These are phyloP conservation scores for Agonopterix subpropinquella DNA, from an alignment of 2,888 invertebrate genomes.

Conservation along the genomic window DNA sequence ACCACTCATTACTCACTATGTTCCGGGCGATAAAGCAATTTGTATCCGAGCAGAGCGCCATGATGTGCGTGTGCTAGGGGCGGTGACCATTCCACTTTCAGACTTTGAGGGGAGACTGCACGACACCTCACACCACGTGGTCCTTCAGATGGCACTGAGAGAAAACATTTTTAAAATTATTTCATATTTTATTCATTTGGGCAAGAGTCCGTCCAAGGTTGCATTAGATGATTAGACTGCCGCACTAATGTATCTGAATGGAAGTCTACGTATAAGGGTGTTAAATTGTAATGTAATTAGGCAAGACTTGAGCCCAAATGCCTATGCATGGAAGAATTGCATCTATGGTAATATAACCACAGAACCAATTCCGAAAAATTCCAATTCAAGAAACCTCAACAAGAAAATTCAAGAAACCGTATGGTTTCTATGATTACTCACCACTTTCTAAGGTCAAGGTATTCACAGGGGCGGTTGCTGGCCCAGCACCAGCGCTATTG, in stretches of 20 bases:
- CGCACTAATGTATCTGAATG: too few species aligned
- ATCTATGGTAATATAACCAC: too few species aligned
- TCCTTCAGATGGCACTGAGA: constrained; percentile 83
- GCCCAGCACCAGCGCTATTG: constrained; percentile 90
- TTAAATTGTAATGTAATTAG: background rate
- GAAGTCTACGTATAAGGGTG: background rate
- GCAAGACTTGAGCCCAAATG: too few species aligned
- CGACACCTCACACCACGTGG: constrained; percentile 85
- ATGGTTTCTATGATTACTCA: constrained; percentile 36
- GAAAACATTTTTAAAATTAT: background rate
- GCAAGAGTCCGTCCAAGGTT: too few species aligned
- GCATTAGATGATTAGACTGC: too few species aligned
- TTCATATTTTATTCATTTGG: too few species aligned
- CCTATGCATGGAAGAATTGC: too few species aligned
- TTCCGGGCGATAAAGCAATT: constrained; percentile 85
- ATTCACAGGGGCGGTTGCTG: constrained; percentile 83
- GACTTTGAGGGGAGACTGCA: constrained; percentile 85
- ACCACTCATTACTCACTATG: constrained; percentile 51
- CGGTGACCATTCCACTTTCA: constrained; percentile 87
- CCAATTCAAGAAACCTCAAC: too few species aligned
- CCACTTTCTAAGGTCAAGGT: constrained; percentile 91
- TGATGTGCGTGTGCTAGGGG: constrained; percentile 84
- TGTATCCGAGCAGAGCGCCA: constrained; percentile 88
- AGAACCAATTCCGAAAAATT: too few species aligned
- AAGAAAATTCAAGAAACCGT: too few species aligned